Evolutionary conservation across 2,888 invertebrate genomes (phyloP).

Genomic region (Bugula neritina): DNA sequence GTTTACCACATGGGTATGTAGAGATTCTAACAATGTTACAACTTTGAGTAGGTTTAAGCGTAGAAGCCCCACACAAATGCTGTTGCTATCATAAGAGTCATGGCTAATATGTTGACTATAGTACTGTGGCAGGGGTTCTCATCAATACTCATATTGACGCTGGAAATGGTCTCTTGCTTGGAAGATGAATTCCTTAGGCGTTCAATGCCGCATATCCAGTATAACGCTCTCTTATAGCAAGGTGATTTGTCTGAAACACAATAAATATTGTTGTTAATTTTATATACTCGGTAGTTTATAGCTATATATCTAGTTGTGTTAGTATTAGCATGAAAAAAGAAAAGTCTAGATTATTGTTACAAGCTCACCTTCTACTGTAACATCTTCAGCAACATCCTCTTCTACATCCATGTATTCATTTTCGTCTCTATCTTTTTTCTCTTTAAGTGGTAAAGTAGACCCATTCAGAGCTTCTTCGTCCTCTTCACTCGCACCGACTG

Average conservation of each 20-base stretch:
- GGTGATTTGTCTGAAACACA: slow-evolving; percentile 32
- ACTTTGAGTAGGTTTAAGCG: slow-evolving; percentile 9
- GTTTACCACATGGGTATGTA: too few species aligned
- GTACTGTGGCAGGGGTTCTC: slow-evolving; percentile 48
- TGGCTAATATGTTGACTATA: slow-evolving; percentile 47
- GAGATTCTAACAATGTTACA: too few species aligned
- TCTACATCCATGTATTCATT: background rate
- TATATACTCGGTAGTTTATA: too few species aligned
- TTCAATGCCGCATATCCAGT: slow-evolving; percentile 54
- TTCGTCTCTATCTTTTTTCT: background rate
- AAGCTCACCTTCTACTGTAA: background rate
- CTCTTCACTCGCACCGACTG: background rate
- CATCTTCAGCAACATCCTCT: background rate
- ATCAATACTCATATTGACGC: slow-evolving; percentile 40
- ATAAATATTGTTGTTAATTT: too few species aligned
- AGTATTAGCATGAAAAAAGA: too few species aligned
- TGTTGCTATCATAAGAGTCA: slow-evolving; percentile 46
- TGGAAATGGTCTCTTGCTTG: slow-evolving; percentile 33
- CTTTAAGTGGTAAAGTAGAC: slow-evolving; percentile 2
- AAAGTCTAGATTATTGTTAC: too few species aligned
- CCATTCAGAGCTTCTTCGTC: slow-evolving; percentile 15
- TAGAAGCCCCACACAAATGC: slow-evolving; percentile 52
- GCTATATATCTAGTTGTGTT: too few species aligned
- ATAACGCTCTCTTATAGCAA: slow-evolving; percentile 42
- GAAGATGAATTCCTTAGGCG: slow-evolving; percentile 36